Conservation (phyloP, 2,797 vertebrate species). For the Amniataba percoides region DNA sequence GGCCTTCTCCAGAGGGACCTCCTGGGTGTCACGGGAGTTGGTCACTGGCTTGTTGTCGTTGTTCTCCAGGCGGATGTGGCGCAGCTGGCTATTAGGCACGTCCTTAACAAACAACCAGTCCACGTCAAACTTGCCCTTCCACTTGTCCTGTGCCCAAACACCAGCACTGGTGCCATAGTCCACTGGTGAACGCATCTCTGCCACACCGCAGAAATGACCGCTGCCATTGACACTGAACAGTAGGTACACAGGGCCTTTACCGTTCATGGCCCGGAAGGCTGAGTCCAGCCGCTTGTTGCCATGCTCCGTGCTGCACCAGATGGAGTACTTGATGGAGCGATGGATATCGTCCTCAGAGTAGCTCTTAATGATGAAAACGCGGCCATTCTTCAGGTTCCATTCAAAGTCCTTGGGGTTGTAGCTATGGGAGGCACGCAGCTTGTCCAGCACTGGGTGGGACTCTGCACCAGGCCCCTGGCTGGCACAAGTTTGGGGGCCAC, state of each 20-base stretch:
- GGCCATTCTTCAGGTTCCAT: conserved; percentile 95
- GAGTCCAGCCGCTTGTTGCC: conserved; percentile 97
- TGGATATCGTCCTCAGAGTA: conserved; percentile 99
- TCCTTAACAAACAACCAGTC: conserved; percentile 98
- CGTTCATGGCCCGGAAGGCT: conserved; percentile 91
- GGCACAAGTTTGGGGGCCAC: conserved; percentile 58
- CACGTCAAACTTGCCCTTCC: conserved; percentile 98
- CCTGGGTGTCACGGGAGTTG: conserved; percentile 97
- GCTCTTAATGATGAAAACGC: conserved; percentile 98
- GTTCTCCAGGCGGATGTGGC: conserved; percentile 97
- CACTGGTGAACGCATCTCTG: conserved; percentile 97
- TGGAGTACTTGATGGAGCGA: conserved; percentile 99
- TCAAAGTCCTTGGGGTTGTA: conserved; percentile 98
- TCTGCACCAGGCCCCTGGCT: conserved; percentile 82
- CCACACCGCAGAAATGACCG: conserved; percentile 96
- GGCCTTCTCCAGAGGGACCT: conserved; percentile 97
- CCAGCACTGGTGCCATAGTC: conserved; percentile 97
- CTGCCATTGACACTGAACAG: conserved; percentile 97
- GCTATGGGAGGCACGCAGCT: conserved; percentile 94
- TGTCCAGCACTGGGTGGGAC: conserved; percentile 94
- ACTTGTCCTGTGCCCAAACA: conserved; percentile 99
- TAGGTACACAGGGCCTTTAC: conserved; percentile 93
- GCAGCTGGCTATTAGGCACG: conserved; percentile 96
- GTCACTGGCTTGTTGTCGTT: conserved; percentile 98
- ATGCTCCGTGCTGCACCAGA: conserved; percentile 99